Evolutionary conservation across 2,797 vertebrate genomes (phyloP), one percentile per base, ranked within the genome.

Genomic region (Takifugu ocellatus): DNA sequence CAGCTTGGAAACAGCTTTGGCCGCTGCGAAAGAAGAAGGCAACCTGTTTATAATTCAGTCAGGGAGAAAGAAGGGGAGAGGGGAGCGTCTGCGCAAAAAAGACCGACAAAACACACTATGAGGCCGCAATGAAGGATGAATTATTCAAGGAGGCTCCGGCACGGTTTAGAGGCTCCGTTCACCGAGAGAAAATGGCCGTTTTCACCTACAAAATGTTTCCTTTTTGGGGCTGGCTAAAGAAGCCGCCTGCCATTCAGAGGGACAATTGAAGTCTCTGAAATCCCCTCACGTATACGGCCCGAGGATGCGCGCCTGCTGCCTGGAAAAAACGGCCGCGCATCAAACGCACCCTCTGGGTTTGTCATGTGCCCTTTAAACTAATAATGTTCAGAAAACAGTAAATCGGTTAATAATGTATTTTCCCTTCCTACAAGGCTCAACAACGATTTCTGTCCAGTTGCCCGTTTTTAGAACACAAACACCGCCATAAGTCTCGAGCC

Each of bases 81-180:
- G 91, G 92, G 92, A 94, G 93, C 91, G 90, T 83, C 87, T 68
- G 82, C 89, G 91, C 86, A 93, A 93, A 95, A 92, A 93, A 88
- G 91, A 79, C 92, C 36, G 82, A 94, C 93, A 92, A 93, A 93
- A 92, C 92, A 93, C 93, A 94, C 94, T 93, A 93, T 93, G 92
- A 92, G 88, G 89, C 92, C 91, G 94, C 94, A 96, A 95, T 94
- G 93, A 95, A 93, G 93, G 93, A 96, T 96, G 94, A 95, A 97
- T 97, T 94, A 96, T 97, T 97, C 95, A 96, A 92, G 91, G 91
- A 94, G 85, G 80, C 89, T 83, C 81, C 90, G 84, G 90, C 83
- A 82, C 87, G 92, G 93, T 93, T 93, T 92, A 93, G 93, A 90
- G 91, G 92, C 61, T 90, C 92, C 49, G 91, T 89, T 80, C 81